Evolutionary conservation across 1,140 invertebrate genomes (phyloP).

Genomic region (Gerris buenoi): DNA sequence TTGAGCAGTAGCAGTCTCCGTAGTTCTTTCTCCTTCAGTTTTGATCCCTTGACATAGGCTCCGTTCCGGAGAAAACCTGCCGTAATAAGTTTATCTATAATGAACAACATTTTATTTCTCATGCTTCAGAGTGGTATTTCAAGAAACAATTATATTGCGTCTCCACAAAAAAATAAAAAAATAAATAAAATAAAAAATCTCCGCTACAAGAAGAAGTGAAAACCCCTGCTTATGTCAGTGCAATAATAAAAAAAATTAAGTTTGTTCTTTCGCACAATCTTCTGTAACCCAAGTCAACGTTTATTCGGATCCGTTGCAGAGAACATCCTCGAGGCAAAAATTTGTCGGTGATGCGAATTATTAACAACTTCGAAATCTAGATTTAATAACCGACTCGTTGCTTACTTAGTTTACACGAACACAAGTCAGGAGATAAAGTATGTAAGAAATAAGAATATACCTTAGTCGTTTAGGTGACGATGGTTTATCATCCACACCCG

Average conservation of each 20-base stretch:
- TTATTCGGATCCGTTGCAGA: neutral
- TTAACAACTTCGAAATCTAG: neutral
- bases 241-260: too few species aligned
- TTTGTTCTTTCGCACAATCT: too few species aligned
- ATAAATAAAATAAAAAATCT: neutral
- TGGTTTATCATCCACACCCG: neutral
- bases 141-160: neutral
- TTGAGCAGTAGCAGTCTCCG: constrained; percentile 1
- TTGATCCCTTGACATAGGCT: neutral
- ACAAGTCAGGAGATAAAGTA: neutral
- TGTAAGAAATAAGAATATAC: neutral
- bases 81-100: neutral
- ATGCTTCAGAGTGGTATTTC: neutral
- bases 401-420: neutral
- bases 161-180: neutral
- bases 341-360: neutral
- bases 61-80: constrained; percentile 4
- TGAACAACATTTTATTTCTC: neutral
- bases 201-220: neutral
- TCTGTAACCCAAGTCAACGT: neutral
- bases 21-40: neutral
- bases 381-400: too few species aligned
- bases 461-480: neutral
- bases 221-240: too few species aligned
- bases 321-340: neutral